Evolutionary conservation across 92 coral and sea anemone genomes (phyloP).

Genomic region (Heliopora coerulea): DNA sequence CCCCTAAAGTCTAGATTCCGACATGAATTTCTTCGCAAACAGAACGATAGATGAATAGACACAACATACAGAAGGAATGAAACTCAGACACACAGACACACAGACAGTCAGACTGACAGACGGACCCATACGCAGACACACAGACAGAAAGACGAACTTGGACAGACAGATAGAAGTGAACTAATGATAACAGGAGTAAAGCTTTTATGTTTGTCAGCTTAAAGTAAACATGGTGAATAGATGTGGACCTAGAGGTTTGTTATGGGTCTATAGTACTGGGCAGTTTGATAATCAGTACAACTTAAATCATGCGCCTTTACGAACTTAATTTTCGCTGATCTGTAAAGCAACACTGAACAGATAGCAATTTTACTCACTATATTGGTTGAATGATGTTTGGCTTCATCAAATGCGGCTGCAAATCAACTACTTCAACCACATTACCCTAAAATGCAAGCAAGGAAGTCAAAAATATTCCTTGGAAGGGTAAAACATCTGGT

Average conservation of each 20-base stretch:
- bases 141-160: background rate
- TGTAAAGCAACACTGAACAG: background rate
- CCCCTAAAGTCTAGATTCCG: too few relatives aligned
- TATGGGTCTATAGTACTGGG: too few relatives aligned
- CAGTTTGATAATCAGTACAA: too few relatives aligned
- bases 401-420: constrained; percentile 67
- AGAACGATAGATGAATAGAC: background rate
- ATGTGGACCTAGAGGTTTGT: too few relatives aligned
- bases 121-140: background rate
- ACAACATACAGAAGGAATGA: background rate
- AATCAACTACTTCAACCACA: constrained; percentile 74
- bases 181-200: too few relatives aligned
- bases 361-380: constrained; percentile 59
- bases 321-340: too few relatives aligned
- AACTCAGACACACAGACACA: background rate
- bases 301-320: background rate
- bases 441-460: constrained; percentile 61
- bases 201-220: too few relatives aligned
- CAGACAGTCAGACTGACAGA: too few relatives aligned
- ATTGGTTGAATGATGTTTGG: constrained; percentile 52
- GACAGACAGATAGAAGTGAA: background rate
- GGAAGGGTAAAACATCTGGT: background rate
- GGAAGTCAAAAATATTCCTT: too few relatives aligned
- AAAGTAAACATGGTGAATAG: too few relatives aligned
- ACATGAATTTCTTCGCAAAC: too few relatives aligned